A percentile compares a stretch with the other conserved stretches of the same genome.
phyloP scores from a whole-genome alignment of 2,113 vertebrate genomes.

The Catharus fuscescens region DNA sequence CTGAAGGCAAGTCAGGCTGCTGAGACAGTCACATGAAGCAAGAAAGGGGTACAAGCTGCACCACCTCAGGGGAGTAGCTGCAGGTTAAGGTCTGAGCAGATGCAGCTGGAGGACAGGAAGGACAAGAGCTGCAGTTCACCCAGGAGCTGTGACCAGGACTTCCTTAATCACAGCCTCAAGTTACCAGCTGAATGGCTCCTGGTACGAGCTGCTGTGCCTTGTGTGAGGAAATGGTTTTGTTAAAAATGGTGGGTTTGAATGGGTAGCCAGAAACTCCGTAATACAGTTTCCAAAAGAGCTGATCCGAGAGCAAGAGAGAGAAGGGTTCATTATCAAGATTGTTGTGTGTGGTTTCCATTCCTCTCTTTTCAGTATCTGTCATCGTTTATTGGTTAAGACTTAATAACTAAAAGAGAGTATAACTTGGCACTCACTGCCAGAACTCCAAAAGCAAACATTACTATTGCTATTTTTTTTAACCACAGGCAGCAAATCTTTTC shows the following conservation, averaged over 20 bases:
- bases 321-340: constrained; percentile 37
- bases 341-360: not conserved
- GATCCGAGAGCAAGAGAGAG: not conserved
- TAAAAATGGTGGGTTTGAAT: not conserved
- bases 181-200: not conserved
- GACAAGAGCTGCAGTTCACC: not conserved
- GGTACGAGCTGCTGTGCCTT: not conserved
- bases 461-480: not conserved
- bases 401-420: not conserved
- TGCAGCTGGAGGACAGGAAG: not conserved
- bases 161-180: not conserved
- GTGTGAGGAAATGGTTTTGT: not conserved
- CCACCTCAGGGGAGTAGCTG: not conserved
- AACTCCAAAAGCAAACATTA: not conserved
- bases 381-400: constrained; percentile 14
- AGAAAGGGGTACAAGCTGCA: not conserved
- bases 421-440: not conserved
- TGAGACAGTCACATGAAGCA: not conserved
- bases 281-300: not conserved
- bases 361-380: constrained; percentile 15
- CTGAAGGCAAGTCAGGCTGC: not conserved
- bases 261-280: not conserved
- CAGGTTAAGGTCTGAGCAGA: not conserved
- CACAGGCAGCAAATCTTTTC: not conserved
- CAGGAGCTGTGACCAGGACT: not conserved